These are phyloP conservation scores for Trilocha varians DNA, from an alignment of 2,888 invertebrate genomes.

Conservation along the genomic window DNA sequence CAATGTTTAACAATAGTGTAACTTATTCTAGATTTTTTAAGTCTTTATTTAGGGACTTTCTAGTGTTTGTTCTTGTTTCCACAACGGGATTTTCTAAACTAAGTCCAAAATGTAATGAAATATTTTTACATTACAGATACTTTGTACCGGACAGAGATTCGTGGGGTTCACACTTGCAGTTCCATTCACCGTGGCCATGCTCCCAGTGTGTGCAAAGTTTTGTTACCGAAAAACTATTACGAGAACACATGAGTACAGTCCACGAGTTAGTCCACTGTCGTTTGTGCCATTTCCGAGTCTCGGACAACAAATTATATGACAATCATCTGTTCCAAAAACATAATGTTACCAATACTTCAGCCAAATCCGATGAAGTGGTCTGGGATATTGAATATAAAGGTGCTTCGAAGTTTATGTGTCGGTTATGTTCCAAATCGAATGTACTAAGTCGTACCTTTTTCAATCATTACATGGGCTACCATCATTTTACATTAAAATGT, in stretches of 20 bases:
- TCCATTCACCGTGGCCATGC: slow-evolving; percentile 61
- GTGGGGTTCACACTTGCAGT: slow-evolving; percentile 49
- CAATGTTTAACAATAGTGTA: too few relatives aligned
- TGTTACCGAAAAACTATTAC: slow-evolving; percentile 34
- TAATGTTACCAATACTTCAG: slow-evolving; percentile 39
- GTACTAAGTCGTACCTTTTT: slow-evolving; percentile 40
- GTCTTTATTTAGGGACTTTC: too few relatives aligned
- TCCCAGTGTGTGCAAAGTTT: slow-evolving; percentile 58
- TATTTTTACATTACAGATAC: slow-evolving; percentile 41
- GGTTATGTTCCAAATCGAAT: slow-evolving; percentile 49
- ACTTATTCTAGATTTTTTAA: too few relatives aligned
- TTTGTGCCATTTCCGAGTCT: slow-evolving; percentile 53
- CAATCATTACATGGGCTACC: slow-evolving; percentile 60
- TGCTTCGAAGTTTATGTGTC: slow-evolving; percentile 40
- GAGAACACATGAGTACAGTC: slow-evolving; percentile 39
- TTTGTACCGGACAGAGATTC: slow-evolving; percentile 53
- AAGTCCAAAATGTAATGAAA: too few relatives aligned
- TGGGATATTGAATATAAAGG: slow-evolving; percentile 52
- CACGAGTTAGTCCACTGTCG: slow-evolving; percentile 60
- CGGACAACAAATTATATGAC: slow-evolving; percentile 49
- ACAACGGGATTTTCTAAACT: too few relatives aligned
- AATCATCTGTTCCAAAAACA: slow-evolving; percentile 57
- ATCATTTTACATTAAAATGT: slow-evolving; percentile 62
- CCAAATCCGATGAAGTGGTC: slow-evolving; percentile 37
- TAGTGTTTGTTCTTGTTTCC: too few relatives aligned